Base-by-base conservation (phyloP, 2,888 invertebrate species). In the Drosophila acutilabella region DNA sequence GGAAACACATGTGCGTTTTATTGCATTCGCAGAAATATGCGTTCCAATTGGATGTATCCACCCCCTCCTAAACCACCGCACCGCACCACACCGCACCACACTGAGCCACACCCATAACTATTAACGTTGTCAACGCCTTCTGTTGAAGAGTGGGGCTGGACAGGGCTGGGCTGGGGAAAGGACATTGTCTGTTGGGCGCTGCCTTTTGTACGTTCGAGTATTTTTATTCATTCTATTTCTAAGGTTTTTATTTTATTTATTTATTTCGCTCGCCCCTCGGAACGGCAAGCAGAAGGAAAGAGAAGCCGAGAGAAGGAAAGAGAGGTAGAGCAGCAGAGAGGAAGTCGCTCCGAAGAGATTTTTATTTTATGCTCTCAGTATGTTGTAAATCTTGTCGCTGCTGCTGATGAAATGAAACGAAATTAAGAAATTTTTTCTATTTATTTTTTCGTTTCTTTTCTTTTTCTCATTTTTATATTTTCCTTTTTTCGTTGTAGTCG, bases 391-490 rank as follows among this genome's bases (percentile, higher is more conserved):
- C 83, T 82, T 85, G 80, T 80, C 73, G 84, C 73, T 78, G 82
- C 80, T 71, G 75, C 71, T 85, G 83, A 85, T 84, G 82, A 84
- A 83, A 83, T 82, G 82, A 83, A 85, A 85, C 81, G 83, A 85
- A 83, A 85, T 83, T 85, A 83, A 83, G 85, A 83, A 85, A 85
- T 85, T 78, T 80, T 66, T 75, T 26, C 16, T 26, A 38, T 53
- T 38, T 58, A 48, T 26, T 61, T 56, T 14, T 8, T 42, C 38
- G n/a, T 33, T 30, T 53, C 41, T 45, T 23, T 65, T 52, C 60
- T 20, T 13, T 14, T 64, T 73, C 7, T 30, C 30, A 30, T 30
- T 30, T 53, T 45, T 41, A 23, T 65, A 48, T 20, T 14, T 64
- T 73, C 6, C 26, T 18, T 16, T 30, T 51, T 60, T 69, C 30